phyloP scores from a whole-genome alignment of 30 jellyfish, hydroid and myxozoan species.

The Chironex yamaguchii region DNA sequence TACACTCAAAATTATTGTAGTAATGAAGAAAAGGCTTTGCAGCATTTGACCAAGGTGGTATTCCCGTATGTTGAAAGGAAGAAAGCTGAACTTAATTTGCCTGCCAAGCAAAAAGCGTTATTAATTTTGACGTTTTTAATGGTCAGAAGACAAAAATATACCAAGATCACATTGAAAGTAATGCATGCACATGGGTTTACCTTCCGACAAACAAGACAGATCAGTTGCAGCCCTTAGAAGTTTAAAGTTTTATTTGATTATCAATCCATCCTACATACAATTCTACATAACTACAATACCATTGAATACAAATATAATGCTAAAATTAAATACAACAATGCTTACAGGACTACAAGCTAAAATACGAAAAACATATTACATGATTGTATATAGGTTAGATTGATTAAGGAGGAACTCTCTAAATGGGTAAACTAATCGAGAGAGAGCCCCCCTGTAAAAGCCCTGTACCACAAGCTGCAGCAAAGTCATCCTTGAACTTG shows the following conservation, averaged over 20 bases:
- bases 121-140: conserved; percentile 54
- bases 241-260: conserved; percentile 6
- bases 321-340: conserved; percentile 22
- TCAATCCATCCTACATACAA: conserved; percentile 38
- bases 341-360: not conserved
- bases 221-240: conserved; percentile 62
- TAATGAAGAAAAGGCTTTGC: conserved; percentile 45
- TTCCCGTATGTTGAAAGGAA: conserved; percentile 5
- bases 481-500: conserved; percentile 33
- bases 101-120: conserved; percentile 30
- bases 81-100: not conserved
- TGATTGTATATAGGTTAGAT: conserved; percentile 17
- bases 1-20: conserved; percentile 44
- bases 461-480: conserved; percentile 34
- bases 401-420: conserved; percentile 42
- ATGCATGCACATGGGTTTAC: conserved; percentile 14
- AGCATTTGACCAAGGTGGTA: conserved; percentile 19
- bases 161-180: conserved; percentile 20
- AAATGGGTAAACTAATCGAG: conserved; percentile 38
- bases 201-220: conserved; percentile 53
- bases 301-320: conserved; percentile 1
- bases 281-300: conserved; percentile 2
- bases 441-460: conserved; percentile 62
- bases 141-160: conserved; percentile 20
- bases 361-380: conserved; percentile 1